Evolutionary conservation across 2,113 vertebrate species (phyloP).

Genomic region (Onychostruthus taczanowskii): DNA sequence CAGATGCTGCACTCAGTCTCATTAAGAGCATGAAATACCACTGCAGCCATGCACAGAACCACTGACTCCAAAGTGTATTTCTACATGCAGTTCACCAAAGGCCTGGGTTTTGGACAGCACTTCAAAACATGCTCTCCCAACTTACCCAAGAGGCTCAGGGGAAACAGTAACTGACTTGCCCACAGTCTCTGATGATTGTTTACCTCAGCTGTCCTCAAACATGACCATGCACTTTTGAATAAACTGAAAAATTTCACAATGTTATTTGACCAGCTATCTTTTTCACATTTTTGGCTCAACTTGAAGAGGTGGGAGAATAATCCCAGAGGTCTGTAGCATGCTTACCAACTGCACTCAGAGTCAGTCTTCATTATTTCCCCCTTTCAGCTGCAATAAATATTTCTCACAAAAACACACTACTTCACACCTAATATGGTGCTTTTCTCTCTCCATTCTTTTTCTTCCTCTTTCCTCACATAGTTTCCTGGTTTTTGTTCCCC

Average conservation of each 20-base stretch:
- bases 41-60: background rate
- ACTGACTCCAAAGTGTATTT: background rate
- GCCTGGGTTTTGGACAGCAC: background rate
- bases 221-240: constrained; percentile 26
- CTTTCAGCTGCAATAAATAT: constrained; percentile 15
- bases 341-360: background rate
- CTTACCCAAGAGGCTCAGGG: background rate
- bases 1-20: background rate
- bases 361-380: background rate
- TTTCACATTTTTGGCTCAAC: constrained; percentile 33
- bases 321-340: background rate
- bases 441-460: constrained; percentile 60
- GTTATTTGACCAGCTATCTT: constrained; percentile 23
- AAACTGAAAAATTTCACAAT: constrained; percentile 52
- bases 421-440: constrained; percentile 66
- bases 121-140: background rate
- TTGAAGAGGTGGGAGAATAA: background rate
- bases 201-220: constrained; percentile 14
- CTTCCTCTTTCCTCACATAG: constrained; percentile 65
- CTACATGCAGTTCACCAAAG: background rate
- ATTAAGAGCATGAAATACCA: background rate
- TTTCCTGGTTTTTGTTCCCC: constrained; percentile 69
- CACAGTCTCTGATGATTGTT: background rate
- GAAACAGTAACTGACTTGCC: background rate
- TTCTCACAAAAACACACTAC: constrained; percentile 36